Base-by-base conservation (phyloP, 2,888 invertebrate genomes). In the Harmothoe impar region DNA sequence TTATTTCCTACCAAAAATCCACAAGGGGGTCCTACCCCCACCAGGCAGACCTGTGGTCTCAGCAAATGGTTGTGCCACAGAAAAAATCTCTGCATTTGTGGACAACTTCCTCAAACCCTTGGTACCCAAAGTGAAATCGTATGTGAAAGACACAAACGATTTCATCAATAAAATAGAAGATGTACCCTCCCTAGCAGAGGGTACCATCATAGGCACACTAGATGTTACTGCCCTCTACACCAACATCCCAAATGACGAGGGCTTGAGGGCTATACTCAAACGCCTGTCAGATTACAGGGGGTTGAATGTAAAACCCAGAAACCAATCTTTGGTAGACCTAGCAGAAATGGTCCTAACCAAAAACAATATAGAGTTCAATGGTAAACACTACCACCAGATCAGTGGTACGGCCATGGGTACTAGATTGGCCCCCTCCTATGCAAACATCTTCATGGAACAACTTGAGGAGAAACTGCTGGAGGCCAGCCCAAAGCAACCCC, bases 11-110 rank as follows among this genome's bases (percentile, higher is more conserved):
- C 88, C 88, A 0, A 88, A 88, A 29, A 88, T 88, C 23, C 88
- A 88, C 56, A 88, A 88, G 20, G 17, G 17, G 1, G 12, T 7
- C 10, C 3, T 15, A n/a, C 54, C 56, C 0, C 88, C 88, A 3
- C 88, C 88, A 33, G 88, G 88, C 23, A 52, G 88, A 23, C 88
- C 88, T n/a, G 33, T 88, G 20, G 25, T 88, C n/a, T 52, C 51
- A n/a, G 88, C 54, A 7, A 88, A 88, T 29, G 56, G 31, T 12
- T 88, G 88, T 54, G 51, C 88, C 25, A 84, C 84, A 0, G 88
- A 88, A 29, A 88, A 56, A 25, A 88, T 88, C 0, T 88, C 52
- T 1, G 56, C 54, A 0, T 88, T 88, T 25, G 88, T 88, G 29
- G 88, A 54, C 29, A 43, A 54, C 25, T 54, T 52, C 29, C 52